A percentile compares a stretch with the other conserved stretches of the same genome.
Evolutionary conservation across 2,113 vertebrate genomes (phyloP).

Genomic region (Ancistrus triradiatus): DNA sequence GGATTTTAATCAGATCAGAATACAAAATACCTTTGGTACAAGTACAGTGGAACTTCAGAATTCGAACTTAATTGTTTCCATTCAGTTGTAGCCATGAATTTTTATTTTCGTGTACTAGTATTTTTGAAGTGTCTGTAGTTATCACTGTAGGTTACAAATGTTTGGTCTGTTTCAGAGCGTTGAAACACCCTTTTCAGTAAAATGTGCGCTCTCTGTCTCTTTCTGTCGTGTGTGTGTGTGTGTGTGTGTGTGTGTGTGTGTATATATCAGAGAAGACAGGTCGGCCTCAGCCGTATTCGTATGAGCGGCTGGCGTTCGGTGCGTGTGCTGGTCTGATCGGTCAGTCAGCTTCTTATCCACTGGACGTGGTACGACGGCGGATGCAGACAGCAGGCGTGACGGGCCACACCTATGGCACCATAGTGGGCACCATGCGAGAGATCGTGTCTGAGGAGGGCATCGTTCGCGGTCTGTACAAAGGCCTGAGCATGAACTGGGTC

Average conservation of each 20-base stretch:
- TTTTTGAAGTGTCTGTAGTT: no score
- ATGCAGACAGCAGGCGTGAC: conserved; percentile 95
- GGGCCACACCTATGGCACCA: conserved; percentile 79
- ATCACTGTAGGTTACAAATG: no score
- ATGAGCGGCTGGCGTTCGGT: conserved; percentile 86
- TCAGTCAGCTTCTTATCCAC: conserved; percentile 91
- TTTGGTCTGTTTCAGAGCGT: no score
- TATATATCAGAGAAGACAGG: conserved; percentile 76
- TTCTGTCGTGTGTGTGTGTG: not conserved
- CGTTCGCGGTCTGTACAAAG: conserved; percentile 87
- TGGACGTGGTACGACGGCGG: conserved; percentile 93
- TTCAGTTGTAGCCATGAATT: no score
- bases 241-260: not conserved
- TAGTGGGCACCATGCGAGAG: conserved; percentile 79
- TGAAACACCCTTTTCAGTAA: no score
- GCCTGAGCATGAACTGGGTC: conserved; percentile 99
- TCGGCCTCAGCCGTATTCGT: conserved; percentile 75
- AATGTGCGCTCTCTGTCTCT: no score
- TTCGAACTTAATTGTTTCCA: no score
- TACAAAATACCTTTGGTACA: no score
- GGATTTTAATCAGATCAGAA: no score
- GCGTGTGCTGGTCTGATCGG: conserved; percentile 90
- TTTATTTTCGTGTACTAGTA: no score
- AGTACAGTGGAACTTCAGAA: no score
- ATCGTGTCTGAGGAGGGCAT: conserved; percentile 85